phyloP scores from a whole-genome alignment of 2,113 vertebrate species.

The Crotalus tigris region DNA sequence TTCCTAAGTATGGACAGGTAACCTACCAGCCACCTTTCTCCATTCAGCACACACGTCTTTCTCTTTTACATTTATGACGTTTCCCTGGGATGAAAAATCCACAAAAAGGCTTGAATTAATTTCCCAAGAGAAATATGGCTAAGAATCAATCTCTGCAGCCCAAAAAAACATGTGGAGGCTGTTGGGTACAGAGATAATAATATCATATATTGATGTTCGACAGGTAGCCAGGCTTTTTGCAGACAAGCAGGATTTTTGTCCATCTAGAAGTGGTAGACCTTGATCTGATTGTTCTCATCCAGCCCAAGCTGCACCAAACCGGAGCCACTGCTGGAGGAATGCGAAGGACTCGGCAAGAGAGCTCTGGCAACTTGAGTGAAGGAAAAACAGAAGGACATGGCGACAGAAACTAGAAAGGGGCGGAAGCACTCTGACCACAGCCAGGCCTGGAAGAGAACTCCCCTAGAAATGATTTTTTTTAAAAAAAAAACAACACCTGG shows the following conservation, averaged over 20 bases:
- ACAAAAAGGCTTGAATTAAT: slow-evolving; percentile 41
- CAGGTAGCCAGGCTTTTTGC: background rate
- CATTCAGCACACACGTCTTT: slow-evolving; percentile 11
- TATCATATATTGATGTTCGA: fast-evolving
- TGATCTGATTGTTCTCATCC: slow-evolving; percentile 83
- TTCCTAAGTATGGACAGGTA: background rate
- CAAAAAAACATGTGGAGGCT: background rate
- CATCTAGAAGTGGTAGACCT: slow-evolving; percentile 78
- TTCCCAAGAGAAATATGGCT: slow-evolving; percentile 11
- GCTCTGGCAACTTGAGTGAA: slow-evolving; percentile 77
- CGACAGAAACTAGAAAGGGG: background rate
- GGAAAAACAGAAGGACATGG: slow-evolving; percentile 52
- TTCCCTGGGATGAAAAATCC: slow-evolving; percentile 12
- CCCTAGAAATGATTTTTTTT: background rate
- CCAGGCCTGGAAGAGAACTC: background rate
- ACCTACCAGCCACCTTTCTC: background rate
- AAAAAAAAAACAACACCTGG: background rate
- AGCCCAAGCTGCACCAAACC: slow-evolving; percentile 81
- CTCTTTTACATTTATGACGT: slow-evolving; percentile 22
- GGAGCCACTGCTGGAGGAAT: slow-evolving; percentile 47
- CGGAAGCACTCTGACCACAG: background rate
- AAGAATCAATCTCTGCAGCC: background rate
- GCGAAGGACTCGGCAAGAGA: slow-evolving; percentile 65
- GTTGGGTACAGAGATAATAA: background rate
- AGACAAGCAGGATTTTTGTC: background rate